Evolutionary conservation across 2,888 invertebrate species (phyloP).

Genomic region (Trachelus stipa): DNA sequence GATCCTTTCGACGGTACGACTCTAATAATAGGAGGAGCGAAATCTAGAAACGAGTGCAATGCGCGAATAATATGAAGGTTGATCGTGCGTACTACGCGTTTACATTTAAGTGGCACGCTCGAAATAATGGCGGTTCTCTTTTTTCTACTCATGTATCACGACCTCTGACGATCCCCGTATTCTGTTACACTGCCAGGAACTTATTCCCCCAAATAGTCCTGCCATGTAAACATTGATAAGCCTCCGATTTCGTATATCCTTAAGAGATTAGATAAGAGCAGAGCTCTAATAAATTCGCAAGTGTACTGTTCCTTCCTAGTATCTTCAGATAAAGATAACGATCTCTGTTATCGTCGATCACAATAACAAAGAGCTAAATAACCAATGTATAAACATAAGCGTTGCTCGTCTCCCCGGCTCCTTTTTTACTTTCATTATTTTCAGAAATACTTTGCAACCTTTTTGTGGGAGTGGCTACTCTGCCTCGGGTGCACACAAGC

Average conservation of each 20-base stretch:
- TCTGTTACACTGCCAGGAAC: background rate
- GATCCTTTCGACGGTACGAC: conserved; percentile 19
- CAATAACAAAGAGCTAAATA: background rate
- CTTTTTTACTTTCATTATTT: background rate
- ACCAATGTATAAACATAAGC: background rate
- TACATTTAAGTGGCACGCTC: background rate
- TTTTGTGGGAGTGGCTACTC: conserved; percentile 1
- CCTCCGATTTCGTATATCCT: background rate
- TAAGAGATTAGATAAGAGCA: background rate
- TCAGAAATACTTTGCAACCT: background rate
- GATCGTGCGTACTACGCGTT: conserved; percentile 6
- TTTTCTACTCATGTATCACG: background rate
- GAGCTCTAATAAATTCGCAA: background rate
- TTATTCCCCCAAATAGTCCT: background rate
- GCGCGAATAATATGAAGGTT: conserved; percentile 32
- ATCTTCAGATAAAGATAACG: background rate
- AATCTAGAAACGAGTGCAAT: conserved; percentile 38
- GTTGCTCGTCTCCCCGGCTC: background rate
- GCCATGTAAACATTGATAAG: background rate
- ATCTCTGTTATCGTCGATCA: background rate
- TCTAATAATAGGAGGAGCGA: conserved; percentile 42
- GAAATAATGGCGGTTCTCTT: background rate
- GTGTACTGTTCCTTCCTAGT: background rate
- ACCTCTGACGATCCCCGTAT: background rate
- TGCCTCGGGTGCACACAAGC: background rate